Percentiles rank a stretch among this genome's conserved stretches.
Conservation (phyloP, 2,888 invertebrate genomes). For the Glomeris marginata region DNA sequence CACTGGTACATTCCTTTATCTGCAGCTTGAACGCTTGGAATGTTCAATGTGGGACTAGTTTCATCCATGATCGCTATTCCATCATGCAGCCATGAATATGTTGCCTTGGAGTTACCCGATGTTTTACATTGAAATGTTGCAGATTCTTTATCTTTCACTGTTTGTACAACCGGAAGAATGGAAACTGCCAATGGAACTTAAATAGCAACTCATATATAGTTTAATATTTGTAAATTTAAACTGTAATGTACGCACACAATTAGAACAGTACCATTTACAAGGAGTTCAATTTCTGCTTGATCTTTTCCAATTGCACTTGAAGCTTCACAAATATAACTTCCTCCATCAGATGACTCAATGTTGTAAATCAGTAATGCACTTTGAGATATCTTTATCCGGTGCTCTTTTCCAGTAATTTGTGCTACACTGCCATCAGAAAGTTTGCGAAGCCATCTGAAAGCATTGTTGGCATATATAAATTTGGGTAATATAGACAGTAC, state of each 20-base stretch:
- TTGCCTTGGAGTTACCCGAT: background rate
- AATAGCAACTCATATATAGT: background rate
- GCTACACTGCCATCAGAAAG: background rate
- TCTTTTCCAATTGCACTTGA: background rate
- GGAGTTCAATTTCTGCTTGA: background rate
- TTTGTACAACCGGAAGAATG: background rate
- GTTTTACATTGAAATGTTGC: background rate
- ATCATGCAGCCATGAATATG: background rate
- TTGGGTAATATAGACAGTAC: background rate
- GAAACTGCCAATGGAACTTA: background rate
- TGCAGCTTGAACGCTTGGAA: background rate
- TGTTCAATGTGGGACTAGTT: background rate
- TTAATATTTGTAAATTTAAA: background rate
- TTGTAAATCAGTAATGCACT: background rate
- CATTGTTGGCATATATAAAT: background rate
- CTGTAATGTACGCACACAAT: background rate
- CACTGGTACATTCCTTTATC: conserved; percentile 3
- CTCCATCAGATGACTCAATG: background rate
- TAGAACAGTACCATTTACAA: background rate
- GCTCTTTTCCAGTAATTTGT: background rate
- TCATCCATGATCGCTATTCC: background rate
- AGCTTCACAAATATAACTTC: background rate
- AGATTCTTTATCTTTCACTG: background rate
- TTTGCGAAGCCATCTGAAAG: background rate
- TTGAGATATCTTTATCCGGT: background rate